Evolutionary conservation across 2,797 vertebrate species (phyloP), one percentile per base, ranked within the genome.

Genomic region (Pseudochirops cupreus): DNA sequence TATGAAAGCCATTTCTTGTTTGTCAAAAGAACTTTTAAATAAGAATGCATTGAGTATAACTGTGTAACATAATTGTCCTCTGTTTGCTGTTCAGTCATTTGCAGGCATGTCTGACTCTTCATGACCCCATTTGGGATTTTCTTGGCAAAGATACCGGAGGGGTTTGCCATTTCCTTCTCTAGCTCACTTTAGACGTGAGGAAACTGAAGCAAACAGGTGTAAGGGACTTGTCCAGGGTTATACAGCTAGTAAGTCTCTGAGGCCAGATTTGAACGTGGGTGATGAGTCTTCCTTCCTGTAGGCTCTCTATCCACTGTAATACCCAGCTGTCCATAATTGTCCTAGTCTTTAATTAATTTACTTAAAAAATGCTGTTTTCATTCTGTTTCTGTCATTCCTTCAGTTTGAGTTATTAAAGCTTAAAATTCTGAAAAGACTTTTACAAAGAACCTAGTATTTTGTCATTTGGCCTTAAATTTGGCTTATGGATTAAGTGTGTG

Each of bases 381-480:
- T 67, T 67, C 62, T 0, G 1, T n/a, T 46, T 26, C 24, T 87
- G 9, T 50, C 9, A 87, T 50, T 26, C 39, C 24, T 87, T 87
- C 74, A 50, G 39, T 82, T 46, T 50, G 24, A 67, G 59, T 50
- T 87, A 50, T 6, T 74, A 21, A 26, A 87, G 39, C 39, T 87
- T 46, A 50, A 50, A 87, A 87, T 87, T 87, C 33, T 50, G 74
- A 50, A 87, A 87, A 87, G 39, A 26, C 21, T 87, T 87, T 87
- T 87, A 11, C 12, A 21, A 87, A 50, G 6, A 87, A 12, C 10
- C 21, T 50, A 87, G 18, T 46, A 87, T 87, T 82, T 82, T 82
- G 74, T 95, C n/a, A 59, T 90, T 94, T 87, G 96, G 39, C 95
- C 67, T 14, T 95, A 94, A 16, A 21, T 82, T 95, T 96, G 21